A percentile compares a stretch with the other conserved stretches of the same genome.
These are phyloP conservation scores for Gymnarchus niloticus DNA, from an alignment of 2,113 vertebrate genomes.

Conservation along the genomic window DNA sequence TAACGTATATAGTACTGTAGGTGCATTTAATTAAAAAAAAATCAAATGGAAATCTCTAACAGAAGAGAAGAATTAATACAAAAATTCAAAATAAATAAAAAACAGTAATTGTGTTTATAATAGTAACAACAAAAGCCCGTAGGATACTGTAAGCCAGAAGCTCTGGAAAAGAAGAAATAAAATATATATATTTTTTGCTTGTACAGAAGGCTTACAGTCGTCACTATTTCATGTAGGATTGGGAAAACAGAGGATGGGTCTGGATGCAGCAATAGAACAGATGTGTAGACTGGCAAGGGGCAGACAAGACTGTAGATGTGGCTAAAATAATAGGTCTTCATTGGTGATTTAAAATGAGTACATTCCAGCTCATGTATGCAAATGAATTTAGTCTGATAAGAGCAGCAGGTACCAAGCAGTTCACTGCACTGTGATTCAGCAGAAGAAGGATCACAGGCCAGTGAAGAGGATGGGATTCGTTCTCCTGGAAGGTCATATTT, in stretches of 20 bases:
- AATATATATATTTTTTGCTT: too few relatives aligned
- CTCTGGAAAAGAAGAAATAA: neutral
- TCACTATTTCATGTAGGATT: neutral
- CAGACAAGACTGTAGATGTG: neutral
- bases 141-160: neutral
- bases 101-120: too few relatives aligned
- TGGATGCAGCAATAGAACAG: neutral
- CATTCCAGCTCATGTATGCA: neutral
- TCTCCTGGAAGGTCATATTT: neutral
- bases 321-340: conserved; percentile 11
- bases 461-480: neutral
- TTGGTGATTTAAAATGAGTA: neutral
- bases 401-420: neutral
- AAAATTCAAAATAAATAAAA: neutral
- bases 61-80: neutral
- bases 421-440: neutral
- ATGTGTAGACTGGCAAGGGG: neutral
- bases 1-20: neutral
- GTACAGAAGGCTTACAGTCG: neutral
- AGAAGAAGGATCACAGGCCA: neutral
- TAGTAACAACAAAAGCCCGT: too few relatives aligned
- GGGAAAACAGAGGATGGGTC: neutral
- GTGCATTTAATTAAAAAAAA: neutral
- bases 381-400: conserved; percentile 6
- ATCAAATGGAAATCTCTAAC: neutral